Base-by-base conservation (phyloP, 2,888 invertebrate genomes). In the Leucophora obtusa region DNA sequence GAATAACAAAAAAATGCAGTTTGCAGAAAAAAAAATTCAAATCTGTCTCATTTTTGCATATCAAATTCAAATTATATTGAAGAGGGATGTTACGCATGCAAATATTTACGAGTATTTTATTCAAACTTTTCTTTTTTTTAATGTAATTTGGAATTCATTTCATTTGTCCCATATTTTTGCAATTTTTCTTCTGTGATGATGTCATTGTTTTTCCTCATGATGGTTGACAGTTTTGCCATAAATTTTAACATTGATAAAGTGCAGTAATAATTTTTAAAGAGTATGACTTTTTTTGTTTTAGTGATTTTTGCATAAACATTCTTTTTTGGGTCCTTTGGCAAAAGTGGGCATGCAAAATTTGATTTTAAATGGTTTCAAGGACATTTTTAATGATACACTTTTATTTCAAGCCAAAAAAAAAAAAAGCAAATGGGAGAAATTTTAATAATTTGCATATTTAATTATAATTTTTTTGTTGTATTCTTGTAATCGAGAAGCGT, bases 331-430 rank as follows among this genome's bases (percentile, higher is more conserved):
- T 43, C 14, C 38, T 35, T 47, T 69, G 38, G 9, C 6, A 35
- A 69, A 63, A 78, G 68, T 82, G 53, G 74, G 66, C 77, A 68
- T 75, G 51, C 38, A 69, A 62, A 82, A 75, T 82, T 50, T 9
- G 60, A 75, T 76, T 73, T 28, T 69, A 54, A 58, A 66, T 72
- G 79, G 75, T 72, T 69, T 68, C 72, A 76, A 76, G 76, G 76
- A 59, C 71, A 53, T 15, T 21, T 17, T 50, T 62, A 43, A 53
- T 63, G 51, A 43, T 24, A 4, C 9, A 17, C 50, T 17, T 63
- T 56, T 54, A 9, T 5, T 60, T 11, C 1, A 8, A 15, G 21
- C 18, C 47, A 63, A 47, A 63, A 72, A 15, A n/a, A n/a, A n/a
- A n/a, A n/a, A n/a, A n/a, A n/a, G 18, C n/a, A 56, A 56, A 56